Evolutionary conservation across 2,888 invertebrate species (phyloP).

Genomic region (Clivina fossor): DNA sequence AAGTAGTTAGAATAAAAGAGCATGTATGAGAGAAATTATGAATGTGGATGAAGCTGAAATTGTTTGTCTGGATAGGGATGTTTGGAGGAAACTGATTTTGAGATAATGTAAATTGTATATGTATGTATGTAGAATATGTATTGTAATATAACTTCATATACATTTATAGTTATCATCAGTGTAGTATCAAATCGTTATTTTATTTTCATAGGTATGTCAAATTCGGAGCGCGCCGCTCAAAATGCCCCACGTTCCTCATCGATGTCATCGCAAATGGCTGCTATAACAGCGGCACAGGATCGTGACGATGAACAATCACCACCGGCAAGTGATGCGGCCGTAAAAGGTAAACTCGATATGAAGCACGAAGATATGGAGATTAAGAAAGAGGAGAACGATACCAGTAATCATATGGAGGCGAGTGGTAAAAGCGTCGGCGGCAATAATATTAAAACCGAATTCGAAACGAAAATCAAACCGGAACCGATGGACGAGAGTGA

Average conservation of each 20-base stretch:
- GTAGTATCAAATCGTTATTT: conserved; percentile 3
- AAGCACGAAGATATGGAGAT: conserved; percentile 67
- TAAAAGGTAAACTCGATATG: conserved; percentile 68
- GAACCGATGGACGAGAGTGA: conserved; percentile 59
- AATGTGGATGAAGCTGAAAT: too few species aligned
- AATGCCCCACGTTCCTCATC: conserved; percentile 56
- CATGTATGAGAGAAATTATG: too few species aligned
- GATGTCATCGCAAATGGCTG: conserved; percentile 73
- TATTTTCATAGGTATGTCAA: conserved; percentile 59
- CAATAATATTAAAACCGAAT: conserved; percentile 60
- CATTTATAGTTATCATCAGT: conserved; percentile 32
- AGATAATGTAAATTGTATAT: too few species aligned
- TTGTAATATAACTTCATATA: too few species aligned
- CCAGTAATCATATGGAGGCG: conserved; percentile 44
- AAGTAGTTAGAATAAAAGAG: too few species aligned
- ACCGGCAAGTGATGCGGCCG: conserved; percentile 58
- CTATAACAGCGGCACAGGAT: conserved; percentile 69
- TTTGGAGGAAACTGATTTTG: too few species aligned
- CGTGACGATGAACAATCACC: conserved; percentile 66
- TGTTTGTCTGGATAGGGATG: too few species aligned
- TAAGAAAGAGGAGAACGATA: conserved; percentile 63
- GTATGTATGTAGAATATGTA: too few species aligned
- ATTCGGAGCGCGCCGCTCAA: conserved; percentile 57
- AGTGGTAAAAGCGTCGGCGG: conserved; percentile 57
- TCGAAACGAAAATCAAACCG: conserved; percentile 64